Evolutionary conservation across 2,888 invertebrate species (phyloP).

Genomic region (Arrhopalites spinosus): DNA sequence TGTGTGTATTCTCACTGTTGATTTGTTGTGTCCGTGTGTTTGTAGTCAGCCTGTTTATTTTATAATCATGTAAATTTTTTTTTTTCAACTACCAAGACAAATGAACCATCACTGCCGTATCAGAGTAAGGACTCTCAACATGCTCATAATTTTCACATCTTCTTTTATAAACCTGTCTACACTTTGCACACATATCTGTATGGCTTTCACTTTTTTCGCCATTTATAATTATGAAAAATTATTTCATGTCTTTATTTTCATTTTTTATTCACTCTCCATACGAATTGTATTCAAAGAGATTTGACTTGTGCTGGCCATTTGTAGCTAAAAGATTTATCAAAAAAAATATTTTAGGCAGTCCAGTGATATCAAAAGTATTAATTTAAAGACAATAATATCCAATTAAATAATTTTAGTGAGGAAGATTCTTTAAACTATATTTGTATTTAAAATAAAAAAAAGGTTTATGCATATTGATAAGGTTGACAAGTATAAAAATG

Average conservation of each 20-base stretch:
- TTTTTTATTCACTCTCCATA: no score
- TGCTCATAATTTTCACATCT: background rate
- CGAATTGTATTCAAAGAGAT: background rate
- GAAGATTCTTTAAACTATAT: no score
- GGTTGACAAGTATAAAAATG: no score
- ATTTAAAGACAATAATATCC: background rate
- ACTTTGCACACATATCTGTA: background rate
- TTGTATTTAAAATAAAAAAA: no score
- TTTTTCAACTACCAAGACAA: no score
- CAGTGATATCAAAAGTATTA: background rate
- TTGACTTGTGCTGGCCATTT: background rate
- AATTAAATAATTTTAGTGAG: no score
- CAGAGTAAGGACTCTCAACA: no score
- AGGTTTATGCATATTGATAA: no score
- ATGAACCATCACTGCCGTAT: no score
- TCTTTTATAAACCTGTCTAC: background rate
- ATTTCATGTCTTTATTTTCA: no score
- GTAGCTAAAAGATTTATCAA: background rate
- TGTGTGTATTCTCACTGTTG: conserved; percentile 8
- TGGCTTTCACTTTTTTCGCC: background rate
- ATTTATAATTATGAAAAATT: no score
- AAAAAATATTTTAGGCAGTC: background rate
- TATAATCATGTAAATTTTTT: background rate
- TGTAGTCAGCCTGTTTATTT: conserved; percentile 1
- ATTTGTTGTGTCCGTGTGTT: background rate